phyloP scores from a whole-genome alignment of 2,113 vertebrate genomes.

The Galeopterus variegatus region DNA sequence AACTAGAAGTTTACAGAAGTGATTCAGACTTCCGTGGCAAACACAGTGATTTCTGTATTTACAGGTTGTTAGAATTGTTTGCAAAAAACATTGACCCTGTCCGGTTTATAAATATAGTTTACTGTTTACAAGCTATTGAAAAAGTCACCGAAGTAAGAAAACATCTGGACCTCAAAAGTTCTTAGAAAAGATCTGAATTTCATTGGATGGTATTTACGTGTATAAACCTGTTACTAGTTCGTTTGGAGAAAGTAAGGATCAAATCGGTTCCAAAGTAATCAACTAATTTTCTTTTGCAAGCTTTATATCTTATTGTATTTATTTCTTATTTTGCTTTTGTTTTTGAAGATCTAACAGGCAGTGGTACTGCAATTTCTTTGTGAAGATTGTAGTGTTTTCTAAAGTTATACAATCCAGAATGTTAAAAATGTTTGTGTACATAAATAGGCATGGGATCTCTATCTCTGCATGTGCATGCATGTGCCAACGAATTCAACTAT shows the following conservation, averaged over 20 bases:
- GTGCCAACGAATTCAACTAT: not conserved
- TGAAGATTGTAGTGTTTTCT: not conserved
- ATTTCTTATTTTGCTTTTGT: not conserved
- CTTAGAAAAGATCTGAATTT: not conserved
- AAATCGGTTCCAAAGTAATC: not conserved
- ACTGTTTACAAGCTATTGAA: constrained; percentile 50
- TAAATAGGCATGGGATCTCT: not conserved
- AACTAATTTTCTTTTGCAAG: constrained; percentile 31
- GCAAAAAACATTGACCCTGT: constrained; percentile 7
- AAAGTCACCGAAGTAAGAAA: constrained; percentile 49
- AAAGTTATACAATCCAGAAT: not conserved
- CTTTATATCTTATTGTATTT: constrained; percentile 26
- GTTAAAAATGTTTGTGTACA: not conserved
- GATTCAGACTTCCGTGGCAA: constrained; percentile 22
- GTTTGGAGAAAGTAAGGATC: constrained; percentile 7
- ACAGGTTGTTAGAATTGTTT: not conserved
- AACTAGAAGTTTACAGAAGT: not conserved
- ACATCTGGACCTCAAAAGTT: constrained; percentile 39
- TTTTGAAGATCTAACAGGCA: not conserved
- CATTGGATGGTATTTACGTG: not conserved
- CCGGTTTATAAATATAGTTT: not conserved
- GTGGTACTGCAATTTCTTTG: not conserved
- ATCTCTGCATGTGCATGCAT: not conserved
- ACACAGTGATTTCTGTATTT: not conserved
- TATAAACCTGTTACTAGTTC: not conserved